Base-by-base conservation (phyloP, 2,888 invertebrate species). In the Epiperipatus broadwayi region DNA sequence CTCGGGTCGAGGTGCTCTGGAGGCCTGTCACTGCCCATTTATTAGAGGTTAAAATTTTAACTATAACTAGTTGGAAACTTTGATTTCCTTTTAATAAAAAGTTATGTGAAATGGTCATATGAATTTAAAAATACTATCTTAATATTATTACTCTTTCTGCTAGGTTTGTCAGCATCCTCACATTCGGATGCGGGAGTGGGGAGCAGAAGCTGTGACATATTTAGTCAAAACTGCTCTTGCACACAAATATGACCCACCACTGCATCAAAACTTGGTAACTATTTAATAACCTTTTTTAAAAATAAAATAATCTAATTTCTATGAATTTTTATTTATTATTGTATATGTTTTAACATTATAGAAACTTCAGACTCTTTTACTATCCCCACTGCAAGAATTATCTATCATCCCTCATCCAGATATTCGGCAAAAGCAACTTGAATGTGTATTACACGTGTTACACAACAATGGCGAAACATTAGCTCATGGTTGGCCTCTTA, bases 131-230 rank as follows among this genome's bases (percentile, higher is more conserved):
- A 15, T n/a, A n/a, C n/a, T n/a, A n/a, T n/a, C n/a, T n/a, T n/a
- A n/a, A 34, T 10, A 18, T 16, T 7, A 42, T 16, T 7, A 21
- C 2, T 7, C 38, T 39, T 8, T 34, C n/a, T 38, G 18, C 39
- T 49, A 59, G 59, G 87, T 89, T 43, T 89, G 89, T 54, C 84
- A 85, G 55, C 91, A 91, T 62, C 84, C 89, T 0, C 87, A 85
- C 52, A 80, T 83, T 47, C 66, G 84, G 45, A 84, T 95, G 83
- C 66, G 95, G 25, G 89, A 89, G 58, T 95, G 91, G 91, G 93
- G 93, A 0, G 89, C 91, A 0, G 89, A 91, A 60, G 89, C 91
- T 0, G 75, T 95, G 38, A 91, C 93, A 0, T 84, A 83, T 54
- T 65, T 95, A 33, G 85, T 93, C 0, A 83, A 81, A 57, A 78